These are phyloP conservation scores for Aldrovandia affinis DNA, from an alignment of 2,797 vertebrate genomes.

Conservation along the genomic window DNA sequence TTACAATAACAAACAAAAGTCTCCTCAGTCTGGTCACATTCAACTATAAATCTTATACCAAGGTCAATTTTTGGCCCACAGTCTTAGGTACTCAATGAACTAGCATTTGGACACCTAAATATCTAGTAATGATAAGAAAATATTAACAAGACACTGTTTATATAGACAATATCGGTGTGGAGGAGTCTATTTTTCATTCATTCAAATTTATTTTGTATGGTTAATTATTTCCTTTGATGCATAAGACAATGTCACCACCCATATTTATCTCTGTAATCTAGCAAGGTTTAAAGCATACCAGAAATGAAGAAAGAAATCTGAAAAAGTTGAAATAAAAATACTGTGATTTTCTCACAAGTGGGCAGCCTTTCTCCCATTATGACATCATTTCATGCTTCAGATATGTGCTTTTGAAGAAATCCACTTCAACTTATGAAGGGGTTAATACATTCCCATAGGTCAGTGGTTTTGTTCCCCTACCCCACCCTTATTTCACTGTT, in stretches of 20 bases:
- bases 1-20: too few species aligned
- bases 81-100: too few species aligned
- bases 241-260: neutral
- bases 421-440: neutral
- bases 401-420: neutral
- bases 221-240: neutral
- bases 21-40: too few species aligned
- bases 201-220: neutral
- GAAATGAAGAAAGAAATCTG: neutral
- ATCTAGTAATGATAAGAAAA: neutral
- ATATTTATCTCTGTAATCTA: neutral
- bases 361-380: neutral
- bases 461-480: neutral
- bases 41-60: too few species aligned
- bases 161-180: neutral
- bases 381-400: neutral
- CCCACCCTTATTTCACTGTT: conserved; percentile 10
- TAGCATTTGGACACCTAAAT: too few species aligned
- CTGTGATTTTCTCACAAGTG: neutral
- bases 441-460: neutral
- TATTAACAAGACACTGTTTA: neutral
- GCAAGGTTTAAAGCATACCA: neutral
- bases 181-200: neutral
- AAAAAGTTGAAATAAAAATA: neutral
- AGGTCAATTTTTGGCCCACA: too few species aligned